Evolutionary conservation across 2,113 vertebrate genomes (phyloP).

Genomic region (Tamias sibiricus): DNA sequence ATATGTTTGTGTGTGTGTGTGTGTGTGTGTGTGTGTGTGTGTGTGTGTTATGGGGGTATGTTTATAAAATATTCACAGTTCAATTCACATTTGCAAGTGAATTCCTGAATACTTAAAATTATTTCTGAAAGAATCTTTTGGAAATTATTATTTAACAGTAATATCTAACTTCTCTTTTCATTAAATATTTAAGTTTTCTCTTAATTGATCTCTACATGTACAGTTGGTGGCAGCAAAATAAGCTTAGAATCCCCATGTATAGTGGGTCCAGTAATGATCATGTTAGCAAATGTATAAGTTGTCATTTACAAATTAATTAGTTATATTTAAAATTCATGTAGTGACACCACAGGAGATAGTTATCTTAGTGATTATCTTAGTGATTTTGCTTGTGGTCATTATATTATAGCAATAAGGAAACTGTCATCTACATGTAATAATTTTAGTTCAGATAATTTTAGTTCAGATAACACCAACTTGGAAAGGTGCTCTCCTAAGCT

Average conservation of each 20-base stretch:
- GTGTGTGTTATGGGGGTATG: neutral
- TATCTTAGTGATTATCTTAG: neutral
- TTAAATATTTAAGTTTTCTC: neutral
- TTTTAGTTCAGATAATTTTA: too few relatives aligned
- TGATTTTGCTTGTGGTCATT: neutral
- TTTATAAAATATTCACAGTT: constrained; percentile 20
- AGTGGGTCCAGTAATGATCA: neutral
- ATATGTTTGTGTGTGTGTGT: neutral
- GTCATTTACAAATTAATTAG: neutral
- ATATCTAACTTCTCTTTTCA: neutral
- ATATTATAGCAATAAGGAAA: neutral
- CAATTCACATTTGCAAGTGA: neutral
- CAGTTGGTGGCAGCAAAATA: neutral
- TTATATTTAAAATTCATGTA: neutral
- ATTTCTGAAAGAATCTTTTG: too few relatives aligned
- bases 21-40: neutral
- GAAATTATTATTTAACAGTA: neutral
- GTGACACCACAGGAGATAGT: neutral
- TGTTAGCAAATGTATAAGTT: neutral
- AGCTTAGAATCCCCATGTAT: neutral
- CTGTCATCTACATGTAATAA: neutral
- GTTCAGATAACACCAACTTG: too few relatives aligned
- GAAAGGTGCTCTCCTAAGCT: too few relatives aligned
- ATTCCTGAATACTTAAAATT: neutral
- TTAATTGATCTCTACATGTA: neutral